phyloP scores from a whole-genome alignment of 2,888 invertebrate genomes.

The Adela reaumurella region DNA sequence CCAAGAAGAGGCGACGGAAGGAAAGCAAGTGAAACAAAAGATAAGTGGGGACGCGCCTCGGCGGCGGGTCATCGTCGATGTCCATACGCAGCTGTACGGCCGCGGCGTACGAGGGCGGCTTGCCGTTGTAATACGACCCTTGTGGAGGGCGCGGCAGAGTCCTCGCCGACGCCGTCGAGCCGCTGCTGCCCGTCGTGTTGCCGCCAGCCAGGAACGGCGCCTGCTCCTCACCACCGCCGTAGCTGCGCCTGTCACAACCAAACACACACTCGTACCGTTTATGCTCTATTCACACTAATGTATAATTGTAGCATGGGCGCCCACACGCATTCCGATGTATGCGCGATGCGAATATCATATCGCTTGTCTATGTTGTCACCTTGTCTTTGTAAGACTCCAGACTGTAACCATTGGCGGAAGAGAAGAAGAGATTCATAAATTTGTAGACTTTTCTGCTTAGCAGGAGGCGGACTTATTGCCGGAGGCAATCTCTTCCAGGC shows the following conservation, averaged over 20 bases:
- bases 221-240: constrained; percentile 80
- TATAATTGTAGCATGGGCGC: no score
- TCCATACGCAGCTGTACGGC: constrained; percentile 53
- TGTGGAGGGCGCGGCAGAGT: constrained; percentile 37
- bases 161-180: constrained; percentile 47
- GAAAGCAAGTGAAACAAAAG: not conserved
- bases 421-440: no score
- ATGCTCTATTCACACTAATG: not conserved
- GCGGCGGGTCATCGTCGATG: constrained; percentile 7
- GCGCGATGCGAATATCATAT: no score
- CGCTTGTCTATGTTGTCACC: no score
- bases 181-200: constrained; percentile 28
- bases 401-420: no score
- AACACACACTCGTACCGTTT: not conserved
- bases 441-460: no score
- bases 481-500: no score
- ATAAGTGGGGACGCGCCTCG: not conserved
- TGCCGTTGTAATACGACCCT: constrained; percentile 65
- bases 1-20: not conserved
- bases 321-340: no score
- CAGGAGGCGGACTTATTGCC: no score
- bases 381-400: no score
- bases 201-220: constrained; percentile 69
- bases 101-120: constrained; percentile 53
- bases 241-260: constrained; percentile 59